Evolutionary conservation across 2,888 invertebrate genomes (phyloP), one percentile per base, ranked within the genome.

Genomic region (Phaedon cochleariae): DNA sequence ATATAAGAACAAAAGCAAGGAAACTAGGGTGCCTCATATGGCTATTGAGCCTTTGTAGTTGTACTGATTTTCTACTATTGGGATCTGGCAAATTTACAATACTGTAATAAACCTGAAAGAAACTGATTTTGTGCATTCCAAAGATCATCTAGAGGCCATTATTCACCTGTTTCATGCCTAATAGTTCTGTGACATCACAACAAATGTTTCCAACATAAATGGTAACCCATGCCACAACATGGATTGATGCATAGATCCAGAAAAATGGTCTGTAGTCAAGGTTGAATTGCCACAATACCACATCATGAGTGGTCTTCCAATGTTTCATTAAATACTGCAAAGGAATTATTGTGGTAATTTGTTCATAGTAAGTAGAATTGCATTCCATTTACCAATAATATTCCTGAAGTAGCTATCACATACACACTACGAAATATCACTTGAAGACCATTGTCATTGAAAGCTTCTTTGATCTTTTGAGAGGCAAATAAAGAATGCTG

Each of bases 21-120:
- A 89, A 89, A 64, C 89, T 89, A 0, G 90, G 89, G 83, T 90
- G 90, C 48, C 89, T 85, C 78, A 89, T 86, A 71, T 89, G 88
- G 0, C 81, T 74, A 68, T 86, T 87, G 22, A 88, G 83, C 69
- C 85, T 82, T 54, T 84, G 84, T 55, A 89, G 76, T 64, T 87
- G 85, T 15, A 70, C 74, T 0, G 89, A 87, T 79, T 90, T 90
- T 66, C 85, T 84, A 0, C 79, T 73, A 65, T 85, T 82, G 0
- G 89, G 88, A 41, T 84, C 83, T 7, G 85, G 84, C 65, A 85
- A 83, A 17, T 83, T 83, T 51, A 85, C 84, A 18, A 88, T 73
- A 71, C 85, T 85, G 67, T 89, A 89, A 77, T 87, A 89, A 5
- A 88, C 84, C 84, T 85, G 64, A 29, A 76, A 73, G 34, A 52